Percentiles rank a stretch among this genome's conserved stretches.
Conservation (phyloP, 2,888 invertebrate genomes). For the Abrostola tripartita region DNA sequence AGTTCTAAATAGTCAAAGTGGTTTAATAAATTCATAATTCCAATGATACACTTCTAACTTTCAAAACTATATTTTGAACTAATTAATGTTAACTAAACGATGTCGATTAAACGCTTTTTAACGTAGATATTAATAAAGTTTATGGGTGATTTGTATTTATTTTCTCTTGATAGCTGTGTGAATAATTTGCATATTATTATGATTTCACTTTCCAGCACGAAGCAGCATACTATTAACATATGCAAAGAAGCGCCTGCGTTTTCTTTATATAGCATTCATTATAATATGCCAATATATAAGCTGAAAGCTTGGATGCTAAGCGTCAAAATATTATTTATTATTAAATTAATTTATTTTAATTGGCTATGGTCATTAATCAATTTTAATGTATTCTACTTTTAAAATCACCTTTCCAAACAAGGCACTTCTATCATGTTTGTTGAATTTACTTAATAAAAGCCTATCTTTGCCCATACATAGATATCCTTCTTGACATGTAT, state of each 20-base stretch:
- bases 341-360: too few relatives aligned
- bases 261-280: conserved; percentile 23
- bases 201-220: conserved; percentile 54
- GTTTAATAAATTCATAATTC: neutral
- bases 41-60: conserved; percentile 13
- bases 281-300: conserved; percentile 14
- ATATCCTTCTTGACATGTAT: too few relatives aligned
- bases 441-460: too few relatives aligned
- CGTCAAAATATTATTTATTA: too few relatives aligned
- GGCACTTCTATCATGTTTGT: too few relatives aligned
- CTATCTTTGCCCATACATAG: too few relatives aligned
- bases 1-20: conserved; percentile 8
- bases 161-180: conserved; percentile 36
- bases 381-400: neutral
- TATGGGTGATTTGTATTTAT: conserved; percentile 34
- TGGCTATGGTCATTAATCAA: neutral
- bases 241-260: conserved; percentile 33
- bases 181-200: conserved; percentile 47
- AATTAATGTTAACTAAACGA: neutral
- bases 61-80: conserved; percentile 8
- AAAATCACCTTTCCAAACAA: too few relatives aligned
- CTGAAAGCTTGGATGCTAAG: conserved; percentile 4
- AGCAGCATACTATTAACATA: conserved; percentile 35
- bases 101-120: conserved; percentile 10
- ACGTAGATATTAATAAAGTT: conserved; percentile 12